Percentiles rank a stretch among this genome's conserved stretches.
Conservation (phyloP, 2,113 vertebrate genomes). For the Cottus gobio region DNA sequence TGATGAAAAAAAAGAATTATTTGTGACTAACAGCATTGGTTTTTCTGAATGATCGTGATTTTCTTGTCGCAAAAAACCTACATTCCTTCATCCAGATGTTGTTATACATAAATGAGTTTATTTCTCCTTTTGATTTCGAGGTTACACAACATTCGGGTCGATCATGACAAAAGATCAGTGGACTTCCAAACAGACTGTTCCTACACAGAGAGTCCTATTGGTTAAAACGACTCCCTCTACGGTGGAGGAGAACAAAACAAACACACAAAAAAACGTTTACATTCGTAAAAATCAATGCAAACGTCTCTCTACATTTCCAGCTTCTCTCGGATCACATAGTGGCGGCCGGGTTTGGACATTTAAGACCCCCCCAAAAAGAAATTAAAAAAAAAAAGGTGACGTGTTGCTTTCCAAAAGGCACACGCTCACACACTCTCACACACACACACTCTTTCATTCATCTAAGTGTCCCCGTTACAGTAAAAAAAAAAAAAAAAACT, state of each 20-base stretch:
- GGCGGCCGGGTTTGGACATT: neutral
- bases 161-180: slow-evolving; percentile 42
- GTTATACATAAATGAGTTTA: slow-evolving; percentile 15
- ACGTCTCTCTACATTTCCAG: slow-evolving; percentile 14
- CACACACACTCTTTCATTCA: neutral
- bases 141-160: slow-evolving; percentile 53
- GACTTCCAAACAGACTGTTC: slow-evolving; percentile 19
- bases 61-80: slow-evolving; percentile 48
- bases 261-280: neutral
- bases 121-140: slow-evolving; percentile 15
- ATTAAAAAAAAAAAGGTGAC: neutral
- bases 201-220: slow-evolving; percentile 11
- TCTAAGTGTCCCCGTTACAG: neutral
- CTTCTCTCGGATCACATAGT: slow-evolving; percentile 4
- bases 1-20: slow-evolving; percentile 58
- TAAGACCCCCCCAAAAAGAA: slow-evolving; percentile 6
- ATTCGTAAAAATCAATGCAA: slow-evolving; percentile 21
- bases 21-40: slow-evolving; percentile 61
- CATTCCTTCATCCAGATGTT: slow-evolving; percentile 65
- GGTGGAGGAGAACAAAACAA: slow-evolving; percentile 1
- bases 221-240: slow-evolving; percentile 13
- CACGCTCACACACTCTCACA: neutral
- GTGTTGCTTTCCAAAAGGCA: slow-evolving; percentile 29
- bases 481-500: neutral
- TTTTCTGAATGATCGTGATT: slow-evolving; percentile 53